These are phyloP conservation scores for Augiades crinisus DNA, from an alignment of 2,888 invertebrate genomes.

Conservation along the genomic window DNA sequence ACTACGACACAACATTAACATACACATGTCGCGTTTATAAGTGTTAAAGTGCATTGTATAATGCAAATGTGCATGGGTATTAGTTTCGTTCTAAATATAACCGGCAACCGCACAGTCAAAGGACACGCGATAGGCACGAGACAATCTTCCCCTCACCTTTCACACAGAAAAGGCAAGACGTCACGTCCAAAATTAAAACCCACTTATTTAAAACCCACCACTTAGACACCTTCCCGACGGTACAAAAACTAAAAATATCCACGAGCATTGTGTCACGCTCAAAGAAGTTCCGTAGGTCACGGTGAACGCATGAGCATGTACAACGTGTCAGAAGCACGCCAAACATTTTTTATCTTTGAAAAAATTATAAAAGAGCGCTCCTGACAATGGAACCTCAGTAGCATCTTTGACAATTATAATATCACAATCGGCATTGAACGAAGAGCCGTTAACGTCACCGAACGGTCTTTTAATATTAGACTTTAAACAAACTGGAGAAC, in stretches of 20 bases:
- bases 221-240: slow-evolving; percentile 76
- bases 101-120: slow-evolving; percentile 47
- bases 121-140: slow-evolving; percentile 73
- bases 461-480: slow-evolving; percentile 45
- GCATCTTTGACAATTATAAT: slow-evolving; percentile 82
- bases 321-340: slow-evolving; percentile 80
- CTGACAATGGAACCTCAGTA: slow-evolving; percentile 76
- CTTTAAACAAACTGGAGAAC: slow-evolving; percentile 48
- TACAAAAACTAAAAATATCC: slow-evolving; percentile 80
- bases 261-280: slow-evolving; percentile 74
- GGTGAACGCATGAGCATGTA: slow-evolving; percentile 66
- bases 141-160: slow-evolving; percentile 73
- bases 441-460: slow-evolving; percentile 50
- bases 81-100: slow-evolving; percentile 48
- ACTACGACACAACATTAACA: not conserved
- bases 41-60: slow-evolving; percentile 7
- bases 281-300: slow-evolving; percentile 80
- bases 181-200: slow-evolving; percentile 79
- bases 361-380: slow-evolving; percentile 76
- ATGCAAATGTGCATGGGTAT: slow-evolving; percentile 12
- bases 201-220: slow-evolving; percentile 78
- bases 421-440: slow-evolving; percentile 48
- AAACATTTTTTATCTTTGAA: slow-evolving; percentile 79
- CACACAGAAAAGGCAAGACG: slow-evolving; percentile 56
- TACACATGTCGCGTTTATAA: slow-evolving; percentile 6